Conservation (phyloP, 1,140 invertebrate species). For the Zelostemma sp. region DNA sequence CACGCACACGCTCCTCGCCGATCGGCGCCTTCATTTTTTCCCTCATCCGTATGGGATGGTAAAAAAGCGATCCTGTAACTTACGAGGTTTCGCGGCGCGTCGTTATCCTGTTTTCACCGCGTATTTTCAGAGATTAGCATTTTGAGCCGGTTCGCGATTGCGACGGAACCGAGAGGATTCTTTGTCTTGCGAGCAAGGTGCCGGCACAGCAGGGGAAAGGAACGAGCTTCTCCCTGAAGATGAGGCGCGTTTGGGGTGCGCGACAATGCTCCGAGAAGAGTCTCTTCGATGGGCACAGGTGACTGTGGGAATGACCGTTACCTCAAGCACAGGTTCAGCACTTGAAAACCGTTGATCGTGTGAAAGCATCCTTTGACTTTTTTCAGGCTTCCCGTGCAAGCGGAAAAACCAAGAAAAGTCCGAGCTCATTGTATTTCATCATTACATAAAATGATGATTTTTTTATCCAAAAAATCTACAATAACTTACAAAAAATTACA, state of each 20-base stretch:
- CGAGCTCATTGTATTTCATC: too few relatives aligned
- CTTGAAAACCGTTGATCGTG: conserved; percentile 52
- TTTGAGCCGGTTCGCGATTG: conserved; percentile 55
- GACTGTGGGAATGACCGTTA: conserved; percentile 68
- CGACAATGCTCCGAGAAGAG: conserved; percentile 55
- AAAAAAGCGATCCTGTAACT: conserved; percentile 42
- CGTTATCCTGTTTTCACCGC: conserved; percentile 43
- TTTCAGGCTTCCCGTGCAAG: too few relatives aligned
- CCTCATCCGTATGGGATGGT: conserved; percentile 31
- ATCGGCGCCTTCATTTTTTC: conserved; percentile 35
- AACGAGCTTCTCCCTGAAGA: conserved; percentile 30
- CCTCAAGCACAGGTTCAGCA: conserved; percentile 57
- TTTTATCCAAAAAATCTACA: too few relatives aligned
- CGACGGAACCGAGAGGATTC: conserved; percentile 31
- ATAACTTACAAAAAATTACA: too few relatives aligned
- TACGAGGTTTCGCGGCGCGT: conserved; percentile 24
- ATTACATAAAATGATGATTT: too few relatives aligned
- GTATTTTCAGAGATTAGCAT: conserved; percentile 55
- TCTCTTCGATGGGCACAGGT: conserved; percentile 59
- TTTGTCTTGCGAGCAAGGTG: conserved; percentile 54
- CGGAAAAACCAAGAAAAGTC: too few relatives aligned
- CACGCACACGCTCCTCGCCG: conserved; percentile 5
- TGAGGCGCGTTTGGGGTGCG: conserved; percentile 56
- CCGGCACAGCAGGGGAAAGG: conserved; percentile 15
- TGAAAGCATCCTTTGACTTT: conserved; percentile 32